Base-by-base conservation (phyloP, 2,888 invertebrate genomes). In the Orchestes rusci region DNA sequence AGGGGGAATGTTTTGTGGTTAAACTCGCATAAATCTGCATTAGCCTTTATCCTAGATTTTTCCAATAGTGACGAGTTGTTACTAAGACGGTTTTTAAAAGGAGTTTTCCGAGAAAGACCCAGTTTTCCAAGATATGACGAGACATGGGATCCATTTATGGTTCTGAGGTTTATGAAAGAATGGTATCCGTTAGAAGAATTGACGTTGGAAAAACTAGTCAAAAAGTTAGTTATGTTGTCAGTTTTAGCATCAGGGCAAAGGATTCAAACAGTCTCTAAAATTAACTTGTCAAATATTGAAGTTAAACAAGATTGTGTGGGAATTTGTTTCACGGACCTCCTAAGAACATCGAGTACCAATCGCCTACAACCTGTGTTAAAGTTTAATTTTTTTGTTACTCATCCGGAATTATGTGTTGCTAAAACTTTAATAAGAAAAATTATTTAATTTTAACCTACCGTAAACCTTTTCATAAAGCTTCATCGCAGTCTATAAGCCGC, bases 401-500 rank as follows among this genome's bases (percentile, higher is more conserved):
- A 29, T 5, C 39, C 13, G 29, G 39, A 39, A 4, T 29, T 39
- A 8, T 33, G 39, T 29, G 39, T 39, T 4, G 39, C 39, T 39
- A 39, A 29, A 39, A 27, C 20, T 39, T 39, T 18, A 39, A 18
- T 39, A 39, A 31, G 16, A 30, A 33, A 39, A 30, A 39, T 13
- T 39, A 35, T 29, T 39, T 39, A 29, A 39, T 39, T 30, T 20
- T 27, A 30, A 27, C 29, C 3, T 39, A 29, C 30, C 39, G 32
- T 29, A 39, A 39, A 20, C 39, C 39, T 3, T 34, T 39, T 39
- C 39, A 39, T 15, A 39, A 29, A 30, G 39, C 39, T 12, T 39
- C 39, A 16, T 30, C 39, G n/a, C 39, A 39, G 30, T 29, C 39
- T 39, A 29, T 39, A 7, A 39, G 30, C 32, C 3, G 39, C 7